Evolutionary conservation across 2,113 vertebrate genomes (phyloP).

Genomic region (Pycnonotus jocosus): DNA sequence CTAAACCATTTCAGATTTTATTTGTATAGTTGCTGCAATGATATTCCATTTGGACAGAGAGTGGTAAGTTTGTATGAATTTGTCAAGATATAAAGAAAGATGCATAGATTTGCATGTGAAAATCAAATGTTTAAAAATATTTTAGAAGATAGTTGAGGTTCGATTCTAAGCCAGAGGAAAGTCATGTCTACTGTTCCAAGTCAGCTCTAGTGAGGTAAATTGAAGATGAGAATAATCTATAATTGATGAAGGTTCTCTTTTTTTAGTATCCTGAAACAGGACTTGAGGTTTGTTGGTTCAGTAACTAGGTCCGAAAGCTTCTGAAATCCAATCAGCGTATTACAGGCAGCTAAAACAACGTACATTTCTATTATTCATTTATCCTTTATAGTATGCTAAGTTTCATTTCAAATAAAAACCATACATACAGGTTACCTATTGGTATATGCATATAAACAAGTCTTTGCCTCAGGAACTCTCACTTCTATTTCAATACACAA

Average conservation of each 20-base stretch:
- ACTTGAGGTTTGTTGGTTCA: constrained; percentile 15
- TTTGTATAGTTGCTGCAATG: background rate
- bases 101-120: background rate
- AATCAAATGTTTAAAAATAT: background rate
- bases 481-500: background rate
- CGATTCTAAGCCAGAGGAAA: background rate
- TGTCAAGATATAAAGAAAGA: background rate
- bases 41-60: background rate
- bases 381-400: background rate
- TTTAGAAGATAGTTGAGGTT: background rate
- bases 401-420: background rate
- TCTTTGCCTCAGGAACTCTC: background rate
- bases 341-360: background rate
- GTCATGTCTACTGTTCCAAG: background rate
- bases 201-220: background rate
- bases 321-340: background rate
- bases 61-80: background rate
- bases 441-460: background rate
- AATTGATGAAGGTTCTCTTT: background rate
- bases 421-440: background rate
- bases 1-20: background rate
- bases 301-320: background rate
- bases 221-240: background rate
- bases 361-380: background rate
- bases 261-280: background rate